phyloP scores from a whole-genome alignment of 2,797 vertebrate species.

The Lagorchestes hirsutus region DNA sequence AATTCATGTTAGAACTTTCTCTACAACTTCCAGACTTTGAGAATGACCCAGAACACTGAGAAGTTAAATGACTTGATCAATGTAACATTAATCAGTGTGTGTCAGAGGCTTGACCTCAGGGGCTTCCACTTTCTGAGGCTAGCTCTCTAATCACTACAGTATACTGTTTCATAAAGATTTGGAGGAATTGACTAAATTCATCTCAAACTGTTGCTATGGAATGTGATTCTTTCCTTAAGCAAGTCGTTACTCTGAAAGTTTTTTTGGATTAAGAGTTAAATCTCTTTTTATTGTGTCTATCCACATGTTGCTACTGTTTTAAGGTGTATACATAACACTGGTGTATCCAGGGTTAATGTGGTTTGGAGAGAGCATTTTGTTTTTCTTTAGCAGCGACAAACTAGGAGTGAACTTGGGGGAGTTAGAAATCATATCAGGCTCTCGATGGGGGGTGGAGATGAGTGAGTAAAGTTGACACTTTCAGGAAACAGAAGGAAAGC shows the following conservation, averaged over 20 bases:
- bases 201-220: neutral
- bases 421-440: neutral
- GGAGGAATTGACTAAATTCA: neutral
- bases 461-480: neutral
- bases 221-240: neutral
- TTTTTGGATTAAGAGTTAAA: neutral
- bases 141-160: neutral
- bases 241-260: neutral
- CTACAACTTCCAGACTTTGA: neutral
- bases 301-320: neutral
- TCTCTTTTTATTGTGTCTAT: neutral
- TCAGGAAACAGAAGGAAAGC: neutral
- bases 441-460: neutral
- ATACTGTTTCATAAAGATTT: neutral
- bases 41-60: neutral
- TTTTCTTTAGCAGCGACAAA: neutral
- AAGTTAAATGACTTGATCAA: neutral
- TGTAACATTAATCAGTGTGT: neutral
- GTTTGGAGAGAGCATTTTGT: neutral
- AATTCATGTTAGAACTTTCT: neutral
- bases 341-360: neutral
- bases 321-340: neutral
- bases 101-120: neutral
- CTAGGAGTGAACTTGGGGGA: neutral
- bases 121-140: neutral